Evolutionary conservation across 2,113 vertebrate species (phyloP), one percentile per base, ranked within the genome.

Genomic region (Steatornis caripensis): DNA sequence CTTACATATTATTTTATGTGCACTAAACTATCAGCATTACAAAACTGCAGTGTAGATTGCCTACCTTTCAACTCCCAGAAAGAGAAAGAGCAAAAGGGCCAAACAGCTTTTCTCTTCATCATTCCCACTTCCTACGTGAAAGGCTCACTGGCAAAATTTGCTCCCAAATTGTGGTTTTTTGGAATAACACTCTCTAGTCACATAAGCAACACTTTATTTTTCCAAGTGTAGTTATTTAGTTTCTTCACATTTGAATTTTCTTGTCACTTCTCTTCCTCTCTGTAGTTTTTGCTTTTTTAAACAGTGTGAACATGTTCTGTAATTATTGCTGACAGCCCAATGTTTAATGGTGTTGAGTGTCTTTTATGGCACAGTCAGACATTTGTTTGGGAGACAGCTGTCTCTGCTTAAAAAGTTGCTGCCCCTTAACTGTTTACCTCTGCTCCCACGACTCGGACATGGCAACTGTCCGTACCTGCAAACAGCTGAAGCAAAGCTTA

Each of bases 291-390:
- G 75, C 92, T 88, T 93, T 95, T 95, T 91, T 91, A 89, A 95
- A 91, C 86, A 95, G 94, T 92, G 95, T 82, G 94, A 97, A 97
- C 96, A 97, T 45, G 5, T 96, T 97, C 92, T 87, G 81, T 97
- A 97, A 97, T 96, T 97, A 96, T 65, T 97, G 93, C 87, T 97
- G 95, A 95, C 97, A 97, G 94, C 91, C 89, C 91, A 68, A 72
- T 94, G 81, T 95, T 97, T 97, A 94, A 96, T 97, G 91, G 91
- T n/a, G 81, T 87, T 71, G 93, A 95, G 61, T 24, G 84, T 93
- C 95, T 94, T 96, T 93, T 93, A 94, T 57, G 89, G 89, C 94
- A 49, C 84, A 95, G 87, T 45, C 74, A 96, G 81, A 72, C 87
- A 37, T 82, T 89, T 9, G 8, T 84, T 93, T 91, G 80, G 81